Evolutionary conservation across 2,888 invertebrate species (phyloP), one percentile per base, ranked within the genome.

Genomic region (Noctua pronuba): DNA sequence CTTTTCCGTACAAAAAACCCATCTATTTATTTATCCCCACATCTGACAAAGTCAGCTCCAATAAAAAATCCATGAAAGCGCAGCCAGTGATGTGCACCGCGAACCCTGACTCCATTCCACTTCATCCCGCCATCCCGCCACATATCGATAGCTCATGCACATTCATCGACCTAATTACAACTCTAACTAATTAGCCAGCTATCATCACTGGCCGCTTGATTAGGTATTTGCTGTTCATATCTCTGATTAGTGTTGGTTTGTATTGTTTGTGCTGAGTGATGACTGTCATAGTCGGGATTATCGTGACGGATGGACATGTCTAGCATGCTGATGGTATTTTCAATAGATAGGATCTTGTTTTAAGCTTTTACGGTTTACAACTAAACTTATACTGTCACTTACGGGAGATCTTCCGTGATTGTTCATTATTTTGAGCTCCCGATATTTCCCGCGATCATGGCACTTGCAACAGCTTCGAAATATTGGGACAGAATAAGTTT

Each of bases 81-180:
- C 55, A 60, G 13, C 28, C 85, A 80, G 75, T 83, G 85, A 84
- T 73, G 81, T 73, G 85, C 41, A 66, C 41, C 75, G 35, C 69
- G 74, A 80, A 55, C 38, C 28, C 60, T 84, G 83, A 72, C 81
- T 69, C 49, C 55, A 80, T 83, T 75, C 83, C 64, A 41, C 71
- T 55, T 60, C 70, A 84, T 75, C 68, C 67, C 73, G n/a, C 67
- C 41, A 66, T 80, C 80, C 64, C 66, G 55, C 80, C 41, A 66
- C 60, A 75, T 75, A 80, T 80, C 65, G 60, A 69, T 75, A 70
- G 69, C 84, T 55, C 41, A 44, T 65, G 66, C 55, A 38, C 62
- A 38, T 80, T 68, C 68, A 84, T 75, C 75, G 85, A 80, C 75
- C 80, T 83, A 80, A 82, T 82, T 70, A 82, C 28, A 44, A 28